A percentile compares a stretch with the other conserved stretches of the same genome.
phyloP scores from a whole-genome alignment of 53 echinoderm and acorn worm species.

The Zoroaster sp. region DNA sequence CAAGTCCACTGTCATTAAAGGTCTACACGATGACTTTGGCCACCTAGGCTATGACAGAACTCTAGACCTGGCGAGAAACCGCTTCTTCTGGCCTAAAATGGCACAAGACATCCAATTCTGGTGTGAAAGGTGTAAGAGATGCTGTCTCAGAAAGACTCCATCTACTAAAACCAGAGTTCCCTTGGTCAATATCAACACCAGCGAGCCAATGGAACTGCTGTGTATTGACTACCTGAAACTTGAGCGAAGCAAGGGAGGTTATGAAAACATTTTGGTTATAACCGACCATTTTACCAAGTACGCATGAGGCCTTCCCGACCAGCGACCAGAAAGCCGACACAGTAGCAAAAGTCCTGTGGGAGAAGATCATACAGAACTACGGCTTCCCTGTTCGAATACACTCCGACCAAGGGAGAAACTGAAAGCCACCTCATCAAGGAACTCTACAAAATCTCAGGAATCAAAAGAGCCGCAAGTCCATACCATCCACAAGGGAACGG shows the following conservation, averaged over 20 bases:
- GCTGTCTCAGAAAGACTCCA: no score
- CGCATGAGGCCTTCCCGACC: constrained; percentile 39
- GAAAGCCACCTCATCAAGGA: constrained; percentile 3
- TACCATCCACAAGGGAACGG: constrained; percentile 57
- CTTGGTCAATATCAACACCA: no score
- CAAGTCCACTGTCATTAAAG: no score
- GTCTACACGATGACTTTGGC: no score
- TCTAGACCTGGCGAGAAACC: no score
- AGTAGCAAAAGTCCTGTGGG: constrained; percentile 22
- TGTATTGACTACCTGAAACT: no score
- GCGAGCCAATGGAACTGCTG: no score
- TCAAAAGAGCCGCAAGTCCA: constrained; percentile 28
- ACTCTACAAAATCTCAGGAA: constrained; percentile 15
- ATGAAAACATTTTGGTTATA: constrained; percentile 46
- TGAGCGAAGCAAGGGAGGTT: constrained; percentile 9
- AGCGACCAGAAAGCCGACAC: constrained; percentile 45
- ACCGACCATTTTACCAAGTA: constrained; percentile 35
- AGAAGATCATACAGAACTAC: constrained; percentile 20
- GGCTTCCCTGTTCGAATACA: constrained; percentile 44
- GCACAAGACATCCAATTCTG: no score
- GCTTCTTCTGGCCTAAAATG: no score
- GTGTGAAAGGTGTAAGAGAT: no score
- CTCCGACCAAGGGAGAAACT: constrained; percentile 50
- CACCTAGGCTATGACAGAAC: no score
- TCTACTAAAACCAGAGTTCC: no score